Evolutionary conservation across 2,797 vertebrate species (phyloP), one percentile per base, ranked within the genome.

Genomic region (Salmo trutta): DNA sequence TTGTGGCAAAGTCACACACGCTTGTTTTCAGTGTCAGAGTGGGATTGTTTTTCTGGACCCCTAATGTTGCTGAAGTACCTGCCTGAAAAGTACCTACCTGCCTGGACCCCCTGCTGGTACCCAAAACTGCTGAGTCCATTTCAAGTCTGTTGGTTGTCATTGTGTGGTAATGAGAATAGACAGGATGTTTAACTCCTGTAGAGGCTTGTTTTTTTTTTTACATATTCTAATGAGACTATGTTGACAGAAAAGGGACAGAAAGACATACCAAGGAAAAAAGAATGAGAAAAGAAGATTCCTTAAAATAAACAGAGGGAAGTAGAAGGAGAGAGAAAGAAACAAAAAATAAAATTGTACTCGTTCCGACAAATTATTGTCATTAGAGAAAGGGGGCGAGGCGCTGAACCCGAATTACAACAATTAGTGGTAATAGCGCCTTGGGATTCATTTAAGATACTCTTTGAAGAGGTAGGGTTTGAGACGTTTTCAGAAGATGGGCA

Each of bases 291-390:
- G 41, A 17, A 17, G 24, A 62, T 14, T 41, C 65, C 6, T 65
- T 41, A 53, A 10, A 51, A 19, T 19, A 53, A 27, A 33, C 31
- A 64, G 53, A 53, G 33, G 3, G n/a, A 53, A 41, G 21, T 19
- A 41, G 67, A 24, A 41, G 19, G 41, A 65, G 24, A 4, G 27
- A 27, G 21, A 51, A 17, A 71, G 54, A 3, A 24, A 73, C 31
- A 72, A 47, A 47, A 56, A 31, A 68, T 4, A 33, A 41, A 10
- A 41, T n/a, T 41, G 2, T 19, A 33, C 24, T 52, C 73, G 71
- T 72, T 84, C 72, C 81, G 83, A 77, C 88, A 87, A 88, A 92
- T 90, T 88, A 89, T 87, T 86, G 86, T 90, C 86, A 90, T 92
- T 91, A 88, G 84, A 87, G 84, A 68, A 86, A 83, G 83, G 41